Conservation (phyloP, 1,140 invertebrate species). For the Watersipora subatra region DNA sequence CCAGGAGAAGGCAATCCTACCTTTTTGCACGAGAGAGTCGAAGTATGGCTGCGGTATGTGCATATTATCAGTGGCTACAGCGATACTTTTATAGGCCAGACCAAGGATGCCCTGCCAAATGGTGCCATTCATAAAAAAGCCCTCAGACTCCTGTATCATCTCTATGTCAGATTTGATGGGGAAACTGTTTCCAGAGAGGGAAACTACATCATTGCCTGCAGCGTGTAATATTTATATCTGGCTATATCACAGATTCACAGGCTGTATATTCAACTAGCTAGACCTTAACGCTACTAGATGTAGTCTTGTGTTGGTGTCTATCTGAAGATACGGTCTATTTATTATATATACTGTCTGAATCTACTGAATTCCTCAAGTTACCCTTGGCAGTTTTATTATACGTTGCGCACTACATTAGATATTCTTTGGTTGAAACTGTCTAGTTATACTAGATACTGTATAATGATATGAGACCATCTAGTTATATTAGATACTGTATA, state of each 20-base stretch:
- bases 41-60: too few species aligned
- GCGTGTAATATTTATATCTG: background rate
- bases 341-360: background rate
- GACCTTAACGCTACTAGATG: background rate
- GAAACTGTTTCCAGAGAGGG: slow-evolving; percentile 11
- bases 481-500: too few species aligned
- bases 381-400: too few species aligned
- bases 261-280: background rate
- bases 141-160: slow-evolving; percentile 33
- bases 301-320: too few species aligned
- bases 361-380: too few species aligned
- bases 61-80: slow-evolving; percentile 8
- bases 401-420: too few species aligned
- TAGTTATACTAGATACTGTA: too few species aligned
- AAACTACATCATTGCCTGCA: background rate
- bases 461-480: too few species aligned
- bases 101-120: slow-evolving; percentile 44
- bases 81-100: slow-evolving; percentile 37
- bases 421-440: too few species aligned
- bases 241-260: background rate
- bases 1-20: too few species aligned
- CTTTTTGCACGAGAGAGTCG: too few species aligned
- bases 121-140: slow-evolving; percentile 40
- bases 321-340: background rate
- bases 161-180: slow-evolving; percentile 27